Conservation (phyloP, 2,113 vertebrate species). For the Hyla sarda region DNA sequence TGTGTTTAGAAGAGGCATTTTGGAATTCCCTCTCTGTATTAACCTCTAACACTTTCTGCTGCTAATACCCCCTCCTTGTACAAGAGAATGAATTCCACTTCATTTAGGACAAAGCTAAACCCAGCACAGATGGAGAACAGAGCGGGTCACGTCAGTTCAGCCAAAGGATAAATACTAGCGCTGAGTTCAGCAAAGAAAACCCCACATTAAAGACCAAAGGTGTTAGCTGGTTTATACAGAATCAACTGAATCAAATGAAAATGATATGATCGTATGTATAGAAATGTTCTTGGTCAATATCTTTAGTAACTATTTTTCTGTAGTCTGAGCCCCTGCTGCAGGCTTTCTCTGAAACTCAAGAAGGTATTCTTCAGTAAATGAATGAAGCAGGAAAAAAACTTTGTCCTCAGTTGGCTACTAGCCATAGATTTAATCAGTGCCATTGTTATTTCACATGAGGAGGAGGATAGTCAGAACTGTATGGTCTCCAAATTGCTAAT, state of each 20-base stretch:
- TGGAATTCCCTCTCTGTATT: conserved; percentile 43
- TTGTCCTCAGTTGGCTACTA: neutral
- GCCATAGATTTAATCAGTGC: neutral
- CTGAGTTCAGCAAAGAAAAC: conserved; percentile 8
- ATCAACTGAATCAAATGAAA: neutral
- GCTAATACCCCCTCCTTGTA: conserved; percentile 8
- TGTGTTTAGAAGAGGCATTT: conserved; percentile 33
- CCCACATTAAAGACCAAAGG: neutral
- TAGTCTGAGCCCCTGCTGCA: neutral
- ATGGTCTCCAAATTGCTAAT: neutral
- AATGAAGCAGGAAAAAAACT: neutral
- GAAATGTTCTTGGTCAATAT: neutral
- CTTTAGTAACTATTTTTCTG: neutral
- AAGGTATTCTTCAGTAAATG: neutral
- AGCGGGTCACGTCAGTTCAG: conserved; percentile 46
- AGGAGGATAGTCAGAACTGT: neutral
- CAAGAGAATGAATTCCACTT: conserved; percentile 8
- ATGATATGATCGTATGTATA: neutral
- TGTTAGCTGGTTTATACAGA: neutral
- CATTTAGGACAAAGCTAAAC: conserved; percentile 50
- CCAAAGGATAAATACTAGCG: conserved; percentile 22
- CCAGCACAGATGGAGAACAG: conserved; percentile 47
- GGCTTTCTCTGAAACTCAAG: neutral
- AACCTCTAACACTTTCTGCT: conserved; percentile 37
- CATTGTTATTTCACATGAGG: neutral